These are phyloP conservation scores for Rosalia funebris DNA, from an alignment of 2,888 invertebrate species.

Conservation along the genomic window DNA sequence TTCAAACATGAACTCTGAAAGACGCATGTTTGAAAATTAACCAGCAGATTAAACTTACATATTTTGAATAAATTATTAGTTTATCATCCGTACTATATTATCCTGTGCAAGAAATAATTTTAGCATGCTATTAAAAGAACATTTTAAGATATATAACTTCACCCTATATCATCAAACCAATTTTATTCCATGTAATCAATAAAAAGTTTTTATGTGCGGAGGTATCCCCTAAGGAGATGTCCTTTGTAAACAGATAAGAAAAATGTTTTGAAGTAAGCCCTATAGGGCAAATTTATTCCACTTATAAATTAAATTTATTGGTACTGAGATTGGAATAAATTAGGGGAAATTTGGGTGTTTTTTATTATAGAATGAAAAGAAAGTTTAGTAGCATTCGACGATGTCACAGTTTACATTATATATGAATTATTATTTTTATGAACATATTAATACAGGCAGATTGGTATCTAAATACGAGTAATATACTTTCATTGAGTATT, in stretches of 20 bases:
- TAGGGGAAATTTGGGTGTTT: slow-evolving; percentile 5
- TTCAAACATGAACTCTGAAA: no score
- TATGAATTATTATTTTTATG: no score
- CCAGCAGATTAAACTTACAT: no score
- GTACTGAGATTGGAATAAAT: slow-evolving; percentile 21
- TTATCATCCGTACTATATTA: no score
- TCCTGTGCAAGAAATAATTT: no score
- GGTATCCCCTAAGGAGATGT: slow-evolving; percentile 13
- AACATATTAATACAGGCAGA: no score
- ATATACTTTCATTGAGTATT: no score
- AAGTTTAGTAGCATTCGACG: background rate
- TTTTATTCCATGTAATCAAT: slow-evolving; percentile 15
- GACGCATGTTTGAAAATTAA: no score
- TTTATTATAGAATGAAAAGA: background rate
- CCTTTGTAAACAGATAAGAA: slow-evolving; percentile 26
- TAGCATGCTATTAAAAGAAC: no score
- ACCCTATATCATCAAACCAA: slow-evolving; percentile 6
- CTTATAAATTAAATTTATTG: slow-evolving; percentile 20
- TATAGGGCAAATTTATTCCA: slow-evolving; percentile 21
- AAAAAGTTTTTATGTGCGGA: slow-evolving; percentile 17
- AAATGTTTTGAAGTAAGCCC: slow-evolving; percentile 22
- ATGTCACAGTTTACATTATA: no score
- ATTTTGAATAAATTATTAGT: no score
- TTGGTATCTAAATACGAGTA: no score
- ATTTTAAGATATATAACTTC: background rate